These are phyloP conservation scores for Phortica magna DNA, from an alignment of 2,888 invertebrate species.

Conservation along the genomic window DNA sequence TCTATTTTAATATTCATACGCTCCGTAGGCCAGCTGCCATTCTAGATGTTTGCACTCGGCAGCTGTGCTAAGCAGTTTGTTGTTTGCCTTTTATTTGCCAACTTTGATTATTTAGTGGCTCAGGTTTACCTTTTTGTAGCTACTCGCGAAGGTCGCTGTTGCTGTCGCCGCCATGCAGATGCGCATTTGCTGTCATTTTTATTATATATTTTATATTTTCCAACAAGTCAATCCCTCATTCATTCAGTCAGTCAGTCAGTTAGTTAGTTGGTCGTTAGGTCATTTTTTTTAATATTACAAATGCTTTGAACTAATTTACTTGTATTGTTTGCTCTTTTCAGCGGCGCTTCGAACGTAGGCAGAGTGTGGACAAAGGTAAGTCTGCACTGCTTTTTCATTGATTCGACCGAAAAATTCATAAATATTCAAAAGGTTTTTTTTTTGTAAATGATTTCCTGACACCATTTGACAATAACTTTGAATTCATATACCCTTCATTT, in stretches of 20 bases:
- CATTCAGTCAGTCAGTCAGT: neutral
- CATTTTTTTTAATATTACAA: conserved; percentile 49
- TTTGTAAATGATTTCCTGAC: too few relatives aligned
- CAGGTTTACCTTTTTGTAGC: conserved; percentile 1
- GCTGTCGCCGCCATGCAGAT: conserved; percentile 3
- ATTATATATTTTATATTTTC: neutral
- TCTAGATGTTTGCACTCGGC: neutral
- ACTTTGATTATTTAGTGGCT: conserved; percentile 10
- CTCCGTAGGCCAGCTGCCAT: conserved; percentile 11
- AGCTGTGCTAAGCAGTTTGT: conserved; percentile 6
- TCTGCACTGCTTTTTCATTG: too few relatives aligned
- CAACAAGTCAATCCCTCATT: neutral
- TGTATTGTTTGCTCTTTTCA: too few relatives aligned
- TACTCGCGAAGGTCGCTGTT: conserved; percentile 9
- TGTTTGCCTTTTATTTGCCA: conserved; percentile 27
- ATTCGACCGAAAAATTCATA: too few relatives aligned
- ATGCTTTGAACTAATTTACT: neutral
- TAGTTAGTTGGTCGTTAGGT: neutral
- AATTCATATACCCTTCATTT: too few relatives aligned
- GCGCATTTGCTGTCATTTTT: conserved; percentile 8
- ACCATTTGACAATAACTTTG: too few relatives aligned
- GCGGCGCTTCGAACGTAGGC: too few relatives aligned
- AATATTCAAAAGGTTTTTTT: too few relatives aligned
- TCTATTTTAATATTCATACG: conserved; percentile 10
- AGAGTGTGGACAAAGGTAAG: too few relatives aligned